Percentiles rank a stretch among this genome's conserved stretches.
Evolutionary conservation across 2,797 vertebrate genomes (phyloP).

Genomic region (Manis crassicaudata): DNA sequence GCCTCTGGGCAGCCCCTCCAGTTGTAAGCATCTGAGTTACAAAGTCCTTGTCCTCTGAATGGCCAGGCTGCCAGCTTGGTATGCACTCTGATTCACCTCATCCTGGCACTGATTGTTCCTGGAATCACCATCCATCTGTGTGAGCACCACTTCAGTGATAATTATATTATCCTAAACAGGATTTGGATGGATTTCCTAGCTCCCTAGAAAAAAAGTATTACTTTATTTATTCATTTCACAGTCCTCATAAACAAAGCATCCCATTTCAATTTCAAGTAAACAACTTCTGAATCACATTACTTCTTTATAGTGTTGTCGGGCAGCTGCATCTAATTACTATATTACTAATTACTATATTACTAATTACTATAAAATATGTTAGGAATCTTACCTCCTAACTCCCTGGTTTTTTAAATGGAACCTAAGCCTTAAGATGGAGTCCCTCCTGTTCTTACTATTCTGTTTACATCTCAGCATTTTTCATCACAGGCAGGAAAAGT

Average conservation of each 20-base stretch:
- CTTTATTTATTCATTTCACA: conserved; percentile 54
- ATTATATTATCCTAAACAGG: not conserved
- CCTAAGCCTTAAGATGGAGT: too few species aligned
- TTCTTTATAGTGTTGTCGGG: not conserved
- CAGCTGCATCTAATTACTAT: too few species aligned
- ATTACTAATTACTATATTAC: too few species aligned
- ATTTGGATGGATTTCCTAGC: conserved; percentile 20
- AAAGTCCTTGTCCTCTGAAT: not conserved
- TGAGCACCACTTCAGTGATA: not conserved
- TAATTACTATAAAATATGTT: too few species aligned
- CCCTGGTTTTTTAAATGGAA: too few species aligned
- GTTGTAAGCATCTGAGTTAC: not conserved
- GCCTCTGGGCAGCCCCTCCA: not conserved
- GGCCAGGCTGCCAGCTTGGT: not conserved
- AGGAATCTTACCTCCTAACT: too few species aligned
- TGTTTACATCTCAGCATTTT: too few species aligned
- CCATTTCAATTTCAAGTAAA: conserved; percentile 40
- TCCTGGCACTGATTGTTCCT: not conserved
- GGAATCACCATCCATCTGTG: not conserved
- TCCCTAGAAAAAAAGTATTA: conserved; percentile 35
- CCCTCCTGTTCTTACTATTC: too few species aligned
- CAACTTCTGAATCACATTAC: not conserved
- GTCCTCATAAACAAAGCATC: conserved; percentile 43
- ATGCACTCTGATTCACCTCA: not conserved
- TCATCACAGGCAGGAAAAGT: too few species aligned